Conservation (phyloP, 1,140 invertebrate species). For the Drosophila pseudoananassae region DNA sequence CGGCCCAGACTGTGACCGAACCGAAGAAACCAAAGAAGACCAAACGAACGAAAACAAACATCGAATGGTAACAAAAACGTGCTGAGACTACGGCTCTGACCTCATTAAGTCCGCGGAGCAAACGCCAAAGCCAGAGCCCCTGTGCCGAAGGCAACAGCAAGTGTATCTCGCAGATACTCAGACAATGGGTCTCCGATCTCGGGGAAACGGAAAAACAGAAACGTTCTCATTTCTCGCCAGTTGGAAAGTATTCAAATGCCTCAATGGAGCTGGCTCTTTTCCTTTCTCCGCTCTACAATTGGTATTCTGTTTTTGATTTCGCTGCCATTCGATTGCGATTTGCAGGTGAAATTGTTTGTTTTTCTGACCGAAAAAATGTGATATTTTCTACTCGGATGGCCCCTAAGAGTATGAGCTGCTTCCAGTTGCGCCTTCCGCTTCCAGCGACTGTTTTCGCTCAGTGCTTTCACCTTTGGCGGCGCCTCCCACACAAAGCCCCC, state of each 20-base stretch:
- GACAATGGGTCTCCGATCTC: slow-evolving; percentile 2
- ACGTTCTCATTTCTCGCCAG: slow-evolving; percentile 31
- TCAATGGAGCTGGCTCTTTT: slow-evolving; percentile 9
- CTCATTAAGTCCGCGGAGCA: slow-evolving; percentile 39
- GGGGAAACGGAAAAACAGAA: slow-evolving; percentile 39
- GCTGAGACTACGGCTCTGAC: slow-evolving; percentile 53
- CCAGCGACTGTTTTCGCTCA: slow-evolving; percentile 6
- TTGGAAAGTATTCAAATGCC: slow-evolving; percentile 40
- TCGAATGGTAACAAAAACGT: slow-evolving; percentile 74
- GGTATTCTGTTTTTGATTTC: background rate
- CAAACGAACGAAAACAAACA: slow-evolving; percentile 27
- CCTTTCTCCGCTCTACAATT: slow-evolving; percentile 34
- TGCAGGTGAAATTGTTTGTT: background rate
- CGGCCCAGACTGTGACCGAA: slow-evolving; percentile 46
- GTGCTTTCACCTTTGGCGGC: slow-evolving; percentile 1
- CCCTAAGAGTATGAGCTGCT: too few species aligned
- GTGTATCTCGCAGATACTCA: slow-evolving; percentile 21
- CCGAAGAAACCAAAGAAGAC: slow-evolving; percentile 33
- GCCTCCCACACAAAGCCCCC: background rate
- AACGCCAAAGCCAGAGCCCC: slow-evolving; percentile 5
- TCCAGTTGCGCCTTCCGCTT: too few species aligned
- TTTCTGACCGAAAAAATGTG: too few species aligned
- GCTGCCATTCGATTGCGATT: background rate
- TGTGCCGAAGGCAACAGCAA: slow-evolving; percentile 6
- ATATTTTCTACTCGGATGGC: too few species aligned